These are phyloP conservation scores for Athalia circularis DNA, from an alignment of 2,888 invertebrate genomes.

Conservation along the genomic window DNA sequence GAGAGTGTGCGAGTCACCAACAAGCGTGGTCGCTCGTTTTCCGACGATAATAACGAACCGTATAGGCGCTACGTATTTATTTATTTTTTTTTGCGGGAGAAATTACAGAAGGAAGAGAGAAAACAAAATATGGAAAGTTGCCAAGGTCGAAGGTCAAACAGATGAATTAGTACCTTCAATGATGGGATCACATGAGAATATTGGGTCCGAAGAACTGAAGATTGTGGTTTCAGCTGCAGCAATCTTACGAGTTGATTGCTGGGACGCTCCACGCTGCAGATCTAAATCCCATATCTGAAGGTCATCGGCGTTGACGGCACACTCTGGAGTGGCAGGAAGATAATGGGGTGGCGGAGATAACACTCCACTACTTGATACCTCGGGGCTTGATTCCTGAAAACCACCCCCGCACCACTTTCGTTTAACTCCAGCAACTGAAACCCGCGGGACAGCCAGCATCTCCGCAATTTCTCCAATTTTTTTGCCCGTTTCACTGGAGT, in stretches of 20 bases:
- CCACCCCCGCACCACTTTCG: constrained; percentile 67
- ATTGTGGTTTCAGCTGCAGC: constrained; percentile 50
- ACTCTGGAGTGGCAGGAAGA: constrained; percentile 84
- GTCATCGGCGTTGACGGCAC: constrained; percentile 86
- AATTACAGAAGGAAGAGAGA: not conserved
- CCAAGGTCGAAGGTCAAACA: not conserved
- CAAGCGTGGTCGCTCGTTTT: not conserved
- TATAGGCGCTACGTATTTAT: not conserved
- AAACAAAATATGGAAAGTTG: not conserved
- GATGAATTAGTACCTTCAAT: constrained; percentile 65
- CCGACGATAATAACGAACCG: not conserved
- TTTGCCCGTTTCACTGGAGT: not conserved
- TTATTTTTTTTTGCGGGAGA: not conserved
- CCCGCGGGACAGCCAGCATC: constrained; percentile 68
- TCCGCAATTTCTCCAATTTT: constrained; percentile 45
- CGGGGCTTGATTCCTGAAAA: constrained; percentile 70
- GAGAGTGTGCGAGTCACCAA: not conserved
- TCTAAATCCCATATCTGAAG: constrained; percentile 89
- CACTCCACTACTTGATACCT: constrained; percentile 71
- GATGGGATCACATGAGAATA: constrained; percentile 63
- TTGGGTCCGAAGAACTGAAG: constrained; percentile 51
- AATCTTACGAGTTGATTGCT: constrained; percentile 40
- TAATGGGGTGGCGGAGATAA: constrained; percentile 83
- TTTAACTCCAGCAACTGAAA: constrained; percentile 68
- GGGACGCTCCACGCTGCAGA: constrained; percentile 66